Base-by-base conservation (phyloP, 2,888 invertebrate genomes). In the Agonopterix heracliana region DNA sequence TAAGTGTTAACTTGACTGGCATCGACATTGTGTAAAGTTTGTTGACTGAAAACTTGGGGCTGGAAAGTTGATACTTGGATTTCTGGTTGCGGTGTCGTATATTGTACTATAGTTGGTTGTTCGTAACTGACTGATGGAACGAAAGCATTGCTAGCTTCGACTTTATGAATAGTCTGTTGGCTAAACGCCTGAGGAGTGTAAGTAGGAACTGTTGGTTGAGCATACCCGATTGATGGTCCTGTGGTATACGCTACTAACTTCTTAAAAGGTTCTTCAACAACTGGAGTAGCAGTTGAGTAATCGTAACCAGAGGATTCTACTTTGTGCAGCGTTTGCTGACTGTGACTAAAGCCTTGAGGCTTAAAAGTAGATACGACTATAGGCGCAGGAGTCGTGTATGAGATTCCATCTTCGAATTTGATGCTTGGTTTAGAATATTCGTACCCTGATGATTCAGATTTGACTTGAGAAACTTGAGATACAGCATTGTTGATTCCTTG, bases 201-300 rank as follows among this genome's bases (percentile, higher is more conserved):
- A 1, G 75, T 65, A 14, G 78, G 58, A 5, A 65, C 61, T 9
- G 77, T 69, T 3, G 83, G 76, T 53, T 76, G 74, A 36, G 60
- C 67, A 49, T 74, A 81, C 45, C 61, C 56, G 1, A 70, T 55
- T 26, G 71, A 57, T 3, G 81, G 69, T 4, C 85, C 84, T 45
- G 86, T 86, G 3, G 87, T 86, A 49, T 88, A 88, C 36, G 87
- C 86, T 13, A 82, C 74, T 1, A 80, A 41, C 61, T 81, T 86
- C 54, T 76, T 84, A 46, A 87, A 81, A 13, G 85, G 85, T 49
- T 74, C 74, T 61, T 87, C 87, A 47, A 71, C 67, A 2, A 82
- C 74, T 13, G 86, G 83, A 1, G 63, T 66, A 26, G 73, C 71
- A 2, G 74, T 74, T 5, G 81, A 72, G 46, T 84, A 83, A 48